These are phyloP conservation scores for Matsumyia berberina DNA, from an alignment of 2,888 invertebrate species.

Conservation along the genomic window DNA sequence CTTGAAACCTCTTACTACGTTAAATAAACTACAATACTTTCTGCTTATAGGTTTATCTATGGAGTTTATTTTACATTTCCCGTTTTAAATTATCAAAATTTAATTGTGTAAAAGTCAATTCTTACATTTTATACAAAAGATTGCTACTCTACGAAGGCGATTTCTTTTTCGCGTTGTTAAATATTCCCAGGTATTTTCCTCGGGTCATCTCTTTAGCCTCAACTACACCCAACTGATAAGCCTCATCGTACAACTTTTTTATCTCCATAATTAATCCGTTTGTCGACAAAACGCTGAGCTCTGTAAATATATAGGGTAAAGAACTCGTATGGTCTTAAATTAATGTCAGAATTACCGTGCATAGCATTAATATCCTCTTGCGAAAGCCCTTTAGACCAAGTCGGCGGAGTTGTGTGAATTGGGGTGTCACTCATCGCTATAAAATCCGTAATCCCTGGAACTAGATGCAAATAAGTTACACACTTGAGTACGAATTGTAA, in stretches of 20 bases:
- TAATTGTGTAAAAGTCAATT: background rate
- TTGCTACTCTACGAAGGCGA: constrained; percentile 28
- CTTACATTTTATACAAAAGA: background rate
- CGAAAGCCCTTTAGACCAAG: constrained; percentile 89
- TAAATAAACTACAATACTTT: background rate
- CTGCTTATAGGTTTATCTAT: background rate
- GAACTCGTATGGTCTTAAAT: background rate
- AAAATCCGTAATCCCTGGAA: constrained; percentile 95
- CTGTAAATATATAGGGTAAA: constrained; percentile 84
- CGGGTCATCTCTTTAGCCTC: constrained; percentile 98
- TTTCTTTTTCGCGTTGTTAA: constrained; percentile 84
- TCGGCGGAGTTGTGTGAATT: constrained; percentile 85
- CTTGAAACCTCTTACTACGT: background rate
- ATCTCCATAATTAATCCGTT: constrained; percentile 96
- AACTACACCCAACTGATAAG: constrained; percentile 96
- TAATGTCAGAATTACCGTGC: constrained; percentile 86
- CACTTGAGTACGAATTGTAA: background rate
- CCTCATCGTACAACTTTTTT: constrained; percentile 95
- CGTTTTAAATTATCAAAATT: background rate
- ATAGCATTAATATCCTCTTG: constrained; percentile 90
- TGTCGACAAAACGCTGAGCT: constrained; percentile 90
- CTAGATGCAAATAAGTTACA: constrained; percentile 84
- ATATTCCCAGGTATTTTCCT: constrained; percentile 96
- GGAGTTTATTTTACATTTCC: constrained; percentile 13
- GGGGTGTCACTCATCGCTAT: constrained; percentile 88